A percentile compares a stretch with the other conserved stretches of the same genome.
Evolutionary conservation across 2,113 vertebrate genomes (phyloP).

Genomic region (Ammospiza caudacuta): DNA sequence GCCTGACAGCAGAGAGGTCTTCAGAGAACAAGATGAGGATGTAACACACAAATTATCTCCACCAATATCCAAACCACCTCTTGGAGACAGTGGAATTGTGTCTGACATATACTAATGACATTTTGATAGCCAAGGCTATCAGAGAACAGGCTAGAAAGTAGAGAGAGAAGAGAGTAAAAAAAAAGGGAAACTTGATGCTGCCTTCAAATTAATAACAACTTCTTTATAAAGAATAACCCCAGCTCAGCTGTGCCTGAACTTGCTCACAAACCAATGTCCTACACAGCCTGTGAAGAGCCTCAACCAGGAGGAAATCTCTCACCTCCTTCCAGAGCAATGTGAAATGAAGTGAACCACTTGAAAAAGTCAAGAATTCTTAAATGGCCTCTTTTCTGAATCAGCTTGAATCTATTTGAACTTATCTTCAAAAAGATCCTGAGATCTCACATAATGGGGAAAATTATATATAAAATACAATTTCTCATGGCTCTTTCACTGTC

Average conservation of each 20-base stretch:
- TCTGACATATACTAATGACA: neutral
- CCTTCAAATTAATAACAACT: neutral
- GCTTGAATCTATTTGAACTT: conserved; percentile 29
- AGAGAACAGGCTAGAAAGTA: neutral
- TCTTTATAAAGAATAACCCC: neutral
- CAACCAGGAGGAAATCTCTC: neutral
- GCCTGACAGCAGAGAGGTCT: neutral
- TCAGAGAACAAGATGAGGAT: neutral
- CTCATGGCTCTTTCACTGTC: conserved; percentile 15
- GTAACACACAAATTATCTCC: neutral
- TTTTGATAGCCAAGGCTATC: neutral
- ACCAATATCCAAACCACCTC: neutral
- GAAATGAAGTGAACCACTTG: conserved; percentile 1
- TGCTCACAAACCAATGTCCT: neutral
- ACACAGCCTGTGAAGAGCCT: neutral
- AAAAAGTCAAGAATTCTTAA: conserved; percentile 15
- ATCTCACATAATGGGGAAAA: conserved; percentile 23
- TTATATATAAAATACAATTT: conserved; percentile 20
- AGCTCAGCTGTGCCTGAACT: neutral
- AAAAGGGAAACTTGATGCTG: neutral
- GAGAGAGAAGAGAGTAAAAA: neutral
- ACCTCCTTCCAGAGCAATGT: neutral
- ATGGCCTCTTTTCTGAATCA: neutral
- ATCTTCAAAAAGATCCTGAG: conserved; percentile 38
- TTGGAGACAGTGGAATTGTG: neutral